Conservation (phyloP, 2,113 vertebrate genomes). For the Diglossa brunneiventris region DNA sequence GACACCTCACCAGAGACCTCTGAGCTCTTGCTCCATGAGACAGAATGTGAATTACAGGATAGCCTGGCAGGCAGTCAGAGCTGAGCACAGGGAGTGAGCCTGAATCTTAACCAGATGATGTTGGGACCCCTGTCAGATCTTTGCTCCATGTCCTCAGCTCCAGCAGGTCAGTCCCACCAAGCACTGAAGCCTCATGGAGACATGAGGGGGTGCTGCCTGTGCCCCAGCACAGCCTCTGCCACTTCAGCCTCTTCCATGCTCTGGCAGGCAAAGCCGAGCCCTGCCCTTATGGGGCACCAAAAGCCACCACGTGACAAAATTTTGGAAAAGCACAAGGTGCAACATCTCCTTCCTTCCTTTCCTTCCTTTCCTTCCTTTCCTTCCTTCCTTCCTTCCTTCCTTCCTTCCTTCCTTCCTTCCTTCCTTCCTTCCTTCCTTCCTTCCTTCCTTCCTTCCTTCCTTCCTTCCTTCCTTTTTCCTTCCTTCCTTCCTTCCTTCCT, state of each 20-base stretch:
- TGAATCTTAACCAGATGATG: not conserved
- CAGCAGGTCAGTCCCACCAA: not conserved
- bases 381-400: not conserved
- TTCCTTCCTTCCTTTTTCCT: not conserved
- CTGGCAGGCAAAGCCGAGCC: not conserved
- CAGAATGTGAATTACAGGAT: not conserved
- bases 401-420: not conserved
- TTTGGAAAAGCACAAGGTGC: not conserved
- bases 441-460: not conserved
- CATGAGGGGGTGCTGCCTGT: accelerated
- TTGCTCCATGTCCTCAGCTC: not conserved
- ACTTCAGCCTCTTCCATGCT: not conserved
- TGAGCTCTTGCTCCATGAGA: not conserved
- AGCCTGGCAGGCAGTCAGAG: not conserved
- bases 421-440: not conserved
- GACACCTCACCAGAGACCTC: conserved; percentile 28
- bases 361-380: too few species aligned
- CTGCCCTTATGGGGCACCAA: not conserved
- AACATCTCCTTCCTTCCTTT: not conserved
- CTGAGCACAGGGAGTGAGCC: not conserved
- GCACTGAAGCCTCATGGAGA: not conserved
- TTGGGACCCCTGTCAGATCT: not conserved
- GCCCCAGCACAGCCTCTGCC: not conserved
- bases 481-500: not conserved
- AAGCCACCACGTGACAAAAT: not conserved